phyloP scores from a whole-genome alignment of 2,797 vertebrate genomes.

The Chloroceryle amazona region DNA sequence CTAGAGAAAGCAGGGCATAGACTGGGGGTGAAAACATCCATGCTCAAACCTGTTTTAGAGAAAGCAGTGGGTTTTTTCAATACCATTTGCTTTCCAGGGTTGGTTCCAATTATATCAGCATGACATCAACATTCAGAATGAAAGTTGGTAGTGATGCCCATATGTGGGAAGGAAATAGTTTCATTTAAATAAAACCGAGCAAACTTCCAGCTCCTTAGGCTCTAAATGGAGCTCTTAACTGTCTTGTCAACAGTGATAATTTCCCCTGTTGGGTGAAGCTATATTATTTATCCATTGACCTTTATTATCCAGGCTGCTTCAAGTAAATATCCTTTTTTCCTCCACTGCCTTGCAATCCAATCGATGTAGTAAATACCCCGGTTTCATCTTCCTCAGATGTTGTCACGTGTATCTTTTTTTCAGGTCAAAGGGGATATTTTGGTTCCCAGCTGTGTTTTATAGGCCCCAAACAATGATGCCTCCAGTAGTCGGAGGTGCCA shows the following conservation, averaged over 20 bases:
- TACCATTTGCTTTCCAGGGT: neutral
- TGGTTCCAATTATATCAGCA: neutral
- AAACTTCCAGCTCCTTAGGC: neutral
- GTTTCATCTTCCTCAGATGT: neutral
- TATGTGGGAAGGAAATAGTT: neutral
- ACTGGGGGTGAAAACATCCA: neutral
- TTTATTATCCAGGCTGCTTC: neutral
- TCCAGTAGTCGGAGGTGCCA: neutral
- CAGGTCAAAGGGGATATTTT: neutral
- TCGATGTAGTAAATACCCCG: neutral
- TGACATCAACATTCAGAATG: neutral
- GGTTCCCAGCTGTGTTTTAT: neutral
- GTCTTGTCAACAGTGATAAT: neutral
- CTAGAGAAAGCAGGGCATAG: neutral
- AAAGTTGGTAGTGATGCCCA: neutral
- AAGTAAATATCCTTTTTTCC: neutral
- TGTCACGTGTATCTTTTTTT: neutral
- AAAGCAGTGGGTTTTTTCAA: neutral
- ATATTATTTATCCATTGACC: neutral
- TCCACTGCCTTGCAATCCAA: neutral
- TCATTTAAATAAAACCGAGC: neutral
- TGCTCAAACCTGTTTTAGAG: neutral
- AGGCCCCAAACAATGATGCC: neutral
- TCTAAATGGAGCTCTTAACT: neutral
- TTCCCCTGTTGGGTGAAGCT: neutral